phyloP scores from a whole-genome alignment of 2,113 vertebrate species.

The Panthera leo region DNA sequence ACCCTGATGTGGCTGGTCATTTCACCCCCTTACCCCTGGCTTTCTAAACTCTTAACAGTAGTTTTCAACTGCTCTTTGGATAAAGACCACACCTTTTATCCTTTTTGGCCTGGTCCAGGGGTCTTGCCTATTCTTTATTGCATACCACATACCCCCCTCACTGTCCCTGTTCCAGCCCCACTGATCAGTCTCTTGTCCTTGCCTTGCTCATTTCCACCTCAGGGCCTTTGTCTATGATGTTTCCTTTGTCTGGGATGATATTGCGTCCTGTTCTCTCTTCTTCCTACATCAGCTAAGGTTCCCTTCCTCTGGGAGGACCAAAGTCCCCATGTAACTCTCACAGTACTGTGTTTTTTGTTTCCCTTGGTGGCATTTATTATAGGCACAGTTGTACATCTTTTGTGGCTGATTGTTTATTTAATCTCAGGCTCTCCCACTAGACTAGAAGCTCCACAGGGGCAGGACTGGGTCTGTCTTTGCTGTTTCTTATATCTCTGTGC shows the following conservation, averaged over 20 bases:
- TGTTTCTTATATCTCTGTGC: neutral
- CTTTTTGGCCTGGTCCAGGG: neutral
- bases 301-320: neutral
- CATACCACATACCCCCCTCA: too few relatives aligned
- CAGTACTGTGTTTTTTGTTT: too few relatives aligned
- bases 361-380: neutral
- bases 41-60: neutral
- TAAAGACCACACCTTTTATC: neutral
- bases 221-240: neutral
- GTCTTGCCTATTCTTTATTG: neutral
- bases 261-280: neutral
- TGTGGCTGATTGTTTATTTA: neutral
- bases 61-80: neutral
- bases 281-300: neutral
- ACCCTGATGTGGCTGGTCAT: neutral
- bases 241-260: neutral
- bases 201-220: neutral
- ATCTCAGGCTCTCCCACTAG: neutral
- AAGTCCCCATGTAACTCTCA: neutral
- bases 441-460: neutral
- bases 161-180: neutral
- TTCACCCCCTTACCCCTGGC: neutral
- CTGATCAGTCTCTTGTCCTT: neutral
- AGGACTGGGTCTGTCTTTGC: neutral
- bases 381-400: neutral